Evolutionary conservation across 2,888 invertebrate species (phyloP), one percentile per base, ranked within the genome.

Genomic region (Agrochola lychnidis): DNA sequence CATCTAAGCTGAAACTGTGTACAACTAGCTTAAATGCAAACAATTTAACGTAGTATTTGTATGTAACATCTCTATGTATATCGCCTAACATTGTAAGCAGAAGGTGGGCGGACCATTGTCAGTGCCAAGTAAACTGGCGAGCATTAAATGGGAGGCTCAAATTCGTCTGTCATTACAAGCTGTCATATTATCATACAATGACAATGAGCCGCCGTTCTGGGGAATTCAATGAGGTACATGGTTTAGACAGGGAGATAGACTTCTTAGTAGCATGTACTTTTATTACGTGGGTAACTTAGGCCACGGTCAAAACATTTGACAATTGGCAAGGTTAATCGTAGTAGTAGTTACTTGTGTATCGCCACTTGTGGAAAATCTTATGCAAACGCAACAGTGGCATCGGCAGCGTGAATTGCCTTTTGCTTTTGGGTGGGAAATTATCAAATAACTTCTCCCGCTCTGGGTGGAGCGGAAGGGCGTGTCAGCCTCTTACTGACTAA

Each of bases 141-240:
- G 90, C 94, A 94, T 93, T 93, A 90, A 94, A 94, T 94, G 91
- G 94, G 95, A 91, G 94, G 93, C 87, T 83, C 88, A 89, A 89
- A 89, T 90, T 90, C 87, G 90, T 89, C 89, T 88, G 89, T 86
- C 90, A 91, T 93, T 91, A 91, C 85, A 76, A 88, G 76, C 88
- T 92, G 92, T 91, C 90, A 88, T 84, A 81, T 95, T 95, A 93
- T 89, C 95, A 95, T 95, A 95, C 95, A 95, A 96, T 95, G 85
- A 92, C 94, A 95, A 95, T 94, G 85, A 92, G 91, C 92, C 91
- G 85, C 93, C 88, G 91, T 90, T 77, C 83, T 73, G 66, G 61
- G 76, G 76, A 83, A 79, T 76, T 74, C 63, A 70, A 56, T 45
- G 59, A 76, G 57, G 67, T 70, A 70, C 66, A 72, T 70, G 63